Evolutionary conservation across 2,888 invertebrate genomes (phyloP).

Genomic region (Papilio elwesi): DNA sequence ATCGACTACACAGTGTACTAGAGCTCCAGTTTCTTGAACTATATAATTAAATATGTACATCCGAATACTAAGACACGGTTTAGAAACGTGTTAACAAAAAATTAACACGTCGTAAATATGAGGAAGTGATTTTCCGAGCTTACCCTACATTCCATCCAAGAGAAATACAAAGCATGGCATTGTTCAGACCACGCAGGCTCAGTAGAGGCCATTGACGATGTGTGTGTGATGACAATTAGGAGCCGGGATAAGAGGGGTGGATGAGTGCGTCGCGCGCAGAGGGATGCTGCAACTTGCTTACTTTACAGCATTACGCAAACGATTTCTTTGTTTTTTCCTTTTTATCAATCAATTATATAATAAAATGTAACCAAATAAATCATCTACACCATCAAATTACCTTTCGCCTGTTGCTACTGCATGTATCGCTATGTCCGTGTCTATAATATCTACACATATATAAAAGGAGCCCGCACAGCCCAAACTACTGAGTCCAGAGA

Average conservation of each 20-base stretch:
- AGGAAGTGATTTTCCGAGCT: conserved; percentile 8
- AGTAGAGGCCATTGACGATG: not conserved
- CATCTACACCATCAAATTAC: too few species aligned
- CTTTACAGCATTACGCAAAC: too few species aligned
- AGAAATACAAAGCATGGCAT: not conserved
- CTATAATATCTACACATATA: too few species aligned
- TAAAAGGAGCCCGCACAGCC: too few species aligned
- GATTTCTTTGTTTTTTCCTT: too few species aligned
- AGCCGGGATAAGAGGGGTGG: conserved; percentile 47
- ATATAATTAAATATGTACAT: not conserved
- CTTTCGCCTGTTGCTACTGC: too few species aligned
- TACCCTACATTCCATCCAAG: not conserved
- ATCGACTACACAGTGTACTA: not conserved
- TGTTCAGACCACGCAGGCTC: not conserved
- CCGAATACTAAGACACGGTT: not conserved
- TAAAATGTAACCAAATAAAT: too few species aligned
- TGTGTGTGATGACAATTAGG: conserved; percentile 52
- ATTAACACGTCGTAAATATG: conserved; percentile 3
- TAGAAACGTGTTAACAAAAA: conserved; percentile 5
- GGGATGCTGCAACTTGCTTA: not conserved
- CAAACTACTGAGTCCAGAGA: too few species aligned
- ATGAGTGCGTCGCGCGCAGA: conserved; percentile 37
- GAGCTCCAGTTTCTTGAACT: not conserved
- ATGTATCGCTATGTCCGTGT: too few species aligned
- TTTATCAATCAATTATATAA: too few species aligned